Evolutionary conservation across 2,797 vertebrate genomes (phyloP).

Genomic region (Characodon lateralis): DNA sequence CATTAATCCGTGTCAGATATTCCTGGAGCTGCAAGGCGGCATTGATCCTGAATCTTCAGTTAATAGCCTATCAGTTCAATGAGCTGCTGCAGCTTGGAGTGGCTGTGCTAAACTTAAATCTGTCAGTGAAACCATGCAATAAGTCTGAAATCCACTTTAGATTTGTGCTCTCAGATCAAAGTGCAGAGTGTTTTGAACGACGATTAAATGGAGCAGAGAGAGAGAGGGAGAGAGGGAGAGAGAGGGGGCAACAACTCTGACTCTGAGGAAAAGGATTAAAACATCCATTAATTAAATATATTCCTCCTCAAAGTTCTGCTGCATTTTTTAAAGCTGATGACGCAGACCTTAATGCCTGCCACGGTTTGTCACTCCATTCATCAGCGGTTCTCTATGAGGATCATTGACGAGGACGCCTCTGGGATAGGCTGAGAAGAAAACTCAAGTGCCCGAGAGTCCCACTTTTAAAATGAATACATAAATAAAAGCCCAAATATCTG

Average conservation of each 20-base stretch:
- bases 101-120: constrained; percentile 48
- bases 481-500: not conserved
- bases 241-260: constrained; percentile 67
- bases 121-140: constrained; percentile 65
- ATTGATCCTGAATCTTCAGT: constrained; percentile 35
- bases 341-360: constrained; percentile 67
- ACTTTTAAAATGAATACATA: not conserved
- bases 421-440: constrained; percentile 64
- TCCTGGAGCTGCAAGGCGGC: constrained; percentile 40
- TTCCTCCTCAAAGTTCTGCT: constrained; percentile 70
- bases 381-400: constrained; percentile 82
- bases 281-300: constrained; percentile 81
- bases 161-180: constrained; percentile 72
- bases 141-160: constrained; percentile 70
- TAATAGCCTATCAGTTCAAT: constrained; percentile 46
- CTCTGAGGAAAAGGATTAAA: constrained; percentile 67
- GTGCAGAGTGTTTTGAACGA: constrained; percentile 72
- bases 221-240: not conserved
- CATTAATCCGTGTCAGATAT: constrained; percentile 27
- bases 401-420: constrained; percentile 67
- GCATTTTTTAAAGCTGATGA: constrained; percentile 73
- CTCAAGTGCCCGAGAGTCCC: constrained; percentile 30
- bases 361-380: constrained; percentile 72
- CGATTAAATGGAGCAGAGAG: constrained; percentile 76
- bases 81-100: constrained; percentile 30